These are phyloP conservation scores for Isurus oxyrinchus DNA, from an alignment of 2,113 vertebrate genomes.

Conservation along the genomic window DNA sequence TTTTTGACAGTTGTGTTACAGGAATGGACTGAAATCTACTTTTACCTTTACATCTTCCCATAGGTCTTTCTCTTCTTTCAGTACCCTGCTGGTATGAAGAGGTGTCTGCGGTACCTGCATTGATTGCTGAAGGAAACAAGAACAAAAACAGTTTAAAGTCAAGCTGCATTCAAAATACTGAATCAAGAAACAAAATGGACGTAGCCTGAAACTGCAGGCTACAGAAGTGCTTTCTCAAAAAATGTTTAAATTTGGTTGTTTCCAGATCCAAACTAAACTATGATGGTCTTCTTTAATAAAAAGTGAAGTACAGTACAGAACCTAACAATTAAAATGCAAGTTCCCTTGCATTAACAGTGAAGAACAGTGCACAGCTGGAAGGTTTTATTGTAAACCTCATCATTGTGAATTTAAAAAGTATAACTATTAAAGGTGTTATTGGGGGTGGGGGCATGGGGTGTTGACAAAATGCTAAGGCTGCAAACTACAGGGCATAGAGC, in stretches of 20 bases:
- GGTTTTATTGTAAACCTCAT: not conserved
- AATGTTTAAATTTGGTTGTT: not conserved
- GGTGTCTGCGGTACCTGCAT: slow-evolving; percentile 94
- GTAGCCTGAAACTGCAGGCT: not conserved
- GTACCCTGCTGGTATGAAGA: slow-evolving; percentile 89
- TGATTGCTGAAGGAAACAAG: slow-evolving; percentile 66
- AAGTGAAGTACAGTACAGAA: not conserved
- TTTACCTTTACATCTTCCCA: slow-evolving; percentile 97
- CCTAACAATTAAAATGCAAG: not conserved
- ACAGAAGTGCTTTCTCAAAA: not conserved
- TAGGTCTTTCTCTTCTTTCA: slow-evolving; percentile 88
- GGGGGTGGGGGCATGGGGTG: not conserved
- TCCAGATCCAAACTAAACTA: not conserved
- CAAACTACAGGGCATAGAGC: not conserved
- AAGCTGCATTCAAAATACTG: not conserved
- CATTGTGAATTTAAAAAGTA: not conserved
- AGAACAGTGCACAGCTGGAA: not conserved
- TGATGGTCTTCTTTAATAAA: not conserved
- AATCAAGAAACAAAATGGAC: not conserved
- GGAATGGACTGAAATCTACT: slow-evolving; percentile 14
- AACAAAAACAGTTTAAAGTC: not conserved
- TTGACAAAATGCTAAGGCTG: not conserved
- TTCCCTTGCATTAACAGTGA: not conserved
- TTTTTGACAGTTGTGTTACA: rapidly evolving
- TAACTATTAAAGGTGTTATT: not conserved